Conservation (phyloP, 2,888 invertebrate species). For the Athalia circularis region DNA sequence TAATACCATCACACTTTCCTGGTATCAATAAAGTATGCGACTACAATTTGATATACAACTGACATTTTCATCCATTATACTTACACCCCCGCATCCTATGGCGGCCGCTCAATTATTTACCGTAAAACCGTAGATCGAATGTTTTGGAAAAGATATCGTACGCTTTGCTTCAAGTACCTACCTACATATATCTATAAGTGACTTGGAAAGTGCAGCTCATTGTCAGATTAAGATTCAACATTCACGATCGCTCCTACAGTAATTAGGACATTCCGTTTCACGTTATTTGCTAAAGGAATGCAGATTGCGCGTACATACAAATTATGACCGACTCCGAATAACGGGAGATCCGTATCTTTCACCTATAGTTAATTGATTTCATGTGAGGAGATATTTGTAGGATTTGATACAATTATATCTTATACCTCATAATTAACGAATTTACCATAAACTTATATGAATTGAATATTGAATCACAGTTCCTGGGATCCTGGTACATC, state of each 20-base stretch:
- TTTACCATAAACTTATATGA: too few species aligned
- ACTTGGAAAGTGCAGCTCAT: too few species aligned
- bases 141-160: background rate
- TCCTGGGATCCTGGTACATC: conserved; percentile 90
- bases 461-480: conserved; percentile 73
- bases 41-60: background rate
- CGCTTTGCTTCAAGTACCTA: background rate
- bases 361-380: background rate
- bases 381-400: too few species aligned
- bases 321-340: background rate
- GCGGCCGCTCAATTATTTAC: background rate
- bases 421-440: background rate
- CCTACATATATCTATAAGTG: background rate
- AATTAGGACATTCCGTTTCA: conserved; percentile 24
- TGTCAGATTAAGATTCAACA: too few species aligned
- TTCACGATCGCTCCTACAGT: background rate
- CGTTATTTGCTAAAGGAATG: background rate
- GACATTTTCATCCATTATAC: conserved; percentile 1
- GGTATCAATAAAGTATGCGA: conserved; percentile 1
- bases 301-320: background rate
- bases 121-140: background rate
- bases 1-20: background rate
- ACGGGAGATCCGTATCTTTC: conserved; percentile 13
- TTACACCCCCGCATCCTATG: too few species aligned
- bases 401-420: background rate